A percentile compares a stretch with the other conserved stretches of the same genome.
Conservation (phyloP, 2,888 invertebrate genomes). For the Oligia fasciuncula region DNA sequence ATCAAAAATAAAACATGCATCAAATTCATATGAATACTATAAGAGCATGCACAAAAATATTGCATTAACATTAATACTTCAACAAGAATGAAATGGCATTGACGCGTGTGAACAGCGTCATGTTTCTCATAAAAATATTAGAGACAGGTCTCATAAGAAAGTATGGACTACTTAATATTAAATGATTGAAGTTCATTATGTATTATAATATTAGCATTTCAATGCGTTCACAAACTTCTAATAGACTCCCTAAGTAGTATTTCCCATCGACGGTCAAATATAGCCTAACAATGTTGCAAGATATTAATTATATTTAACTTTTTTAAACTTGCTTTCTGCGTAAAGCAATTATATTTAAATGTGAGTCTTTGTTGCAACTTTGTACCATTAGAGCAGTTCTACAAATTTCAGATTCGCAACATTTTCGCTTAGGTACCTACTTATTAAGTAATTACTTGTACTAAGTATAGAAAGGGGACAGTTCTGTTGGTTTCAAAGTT, state of each 20-base stretch:
- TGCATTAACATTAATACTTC: conserved; percentile 73
- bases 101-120: conserved; percentile 54
- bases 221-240: conserved; percentile 46
- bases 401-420: conserved; percentile 47
- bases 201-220: conserved; percentile 48
- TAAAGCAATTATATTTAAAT: conserved; percentile 52
- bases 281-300: conserved; percentile 35
- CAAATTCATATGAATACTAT: conserved; percentile 76
- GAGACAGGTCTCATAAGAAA: conserved; percentile 60
- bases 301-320: conserved; percentile 35
- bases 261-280: conserved; percentile 33
- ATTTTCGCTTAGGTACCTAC: conserved; percentile 52
- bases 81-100: conserved; percentile 69
- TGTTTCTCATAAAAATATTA: conserved; percentile 64
- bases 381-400: conserved; percentile 66
- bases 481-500: conserved; percentile 74
- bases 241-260: conserved; percentile 46
- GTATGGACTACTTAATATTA: conserved; percentile 53
- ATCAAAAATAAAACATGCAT: conserved; percentile 88
- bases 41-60: conserved; percentile 82
- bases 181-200: conserved; percentile 36
- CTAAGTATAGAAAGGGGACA: conserved; percentile 78
- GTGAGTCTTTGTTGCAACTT: conserved; percentile 65
- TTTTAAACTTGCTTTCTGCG: conserved; percentile 24
- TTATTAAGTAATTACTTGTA: conserved; percentile 60